Base-by-base conservation (phyloP, 2,888 invertebrate genomes). In the Pandemis corylana region DNA sequence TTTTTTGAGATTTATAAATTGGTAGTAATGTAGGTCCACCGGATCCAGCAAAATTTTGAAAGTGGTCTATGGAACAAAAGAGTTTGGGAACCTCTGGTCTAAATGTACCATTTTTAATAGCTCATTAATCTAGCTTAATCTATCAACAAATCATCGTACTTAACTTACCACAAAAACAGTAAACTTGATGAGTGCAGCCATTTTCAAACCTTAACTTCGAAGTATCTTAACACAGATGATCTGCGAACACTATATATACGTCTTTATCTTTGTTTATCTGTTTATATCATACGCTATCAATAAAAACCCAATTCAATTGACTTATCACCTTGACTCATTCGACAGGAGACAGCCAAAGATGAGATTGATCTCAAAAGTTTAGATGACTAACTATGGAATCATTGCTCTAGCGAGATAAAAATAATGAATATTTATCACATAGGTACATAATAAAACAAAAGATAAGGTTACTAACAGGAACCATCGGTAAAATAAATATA, bases 131-230 rank as follows among this genome's bases (percentile, higher is more conserved):
- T 56, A 56, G 20, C 20, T 56, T 36, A 20, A 4, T 51, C 59
- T 59, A 28, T 12, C 59, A 59, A 59, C 12, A 20, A 56, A 56
- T 59, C 59, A 59, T 5, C 10, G 20, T 28, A 59, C 59, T 20
- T 59, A 28, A 68, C 72, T 53, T 62, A 72, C 72, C 72, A 67
- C n/a, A 36, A 72, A 62, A n/a, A 76, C 46, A 28, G 64, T 61
- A 15, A 67, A 41, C 59, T 66, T 66, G 65, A 74, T 74, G 41
- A 66, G 51, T 28, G 67, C 67, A 28, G 72, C 51, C 72, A 72
- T 72, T 67, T 13, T 72, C 13, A 42, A 49, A 28, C 59, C 36
- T 67, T 28, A 6, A 53, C 61, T 67, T 41, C 20, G 65, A 44
- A 7, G 28, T 62, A 41, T 46, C 66, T 66, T 67, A 28, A 66